These are phyloP conservation scores for Serinus canaria DNA, from an alignment of 2,113 vertebrate species.

Conservation along the genomic window DNA sequence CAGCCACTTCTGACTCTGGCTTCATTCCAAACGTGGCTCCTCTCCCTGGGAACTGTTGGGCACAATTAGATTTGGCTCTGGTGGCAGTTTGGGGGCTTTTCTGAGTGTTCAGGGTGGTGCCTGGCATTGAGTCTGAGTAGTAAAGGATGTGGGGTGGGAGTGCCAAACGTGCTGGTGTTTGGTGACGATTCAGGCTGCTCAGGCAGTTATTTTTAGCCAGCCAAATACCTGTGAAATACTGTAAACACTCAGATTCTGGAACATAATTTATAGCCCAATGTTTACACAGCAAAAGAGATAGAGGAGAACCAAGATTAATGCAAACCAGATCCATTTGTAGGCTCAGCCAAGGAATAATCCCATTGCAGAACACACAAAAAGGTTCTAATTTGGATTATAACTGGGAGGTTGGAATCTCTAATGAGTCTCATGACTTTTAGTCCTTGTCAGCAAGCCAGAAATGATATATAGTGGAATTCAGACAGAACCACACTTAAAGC, in stretches of 20 bases:
- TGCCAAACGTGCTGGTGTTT: background rate
- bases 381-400: background rate
- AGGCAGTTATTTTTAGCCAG: background rate
- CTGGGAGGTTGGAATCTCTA: background rate
- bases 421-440: background rate
- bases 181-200: background rate
- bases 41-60: background rate
- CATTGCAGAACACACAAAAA: background rate
- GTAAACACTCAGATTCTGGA: background rate
- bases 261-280: background rate
- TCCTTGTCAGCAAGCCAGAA: background rate
- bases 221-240: background rate
- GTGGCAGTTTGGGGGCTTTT: background rate
- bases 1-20: background rate
- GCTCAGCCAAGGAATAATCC: background rate
- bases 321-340: background rate
- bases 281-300: background rate
- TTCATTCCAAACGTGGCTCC: background rate
- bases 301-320: background rate
- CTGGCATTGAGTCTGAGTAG: fast-evolving
- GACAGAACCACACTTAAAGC: background rate
- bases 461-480: background rate
- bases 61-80: background rate
- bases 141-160: background rate
- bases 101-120: background rate